These are phyloP conservation scores for Crypturellus undulatus DNA, from an alignment of 2,113 vertebrate genomes.

Conservation along the genomic window DNA sequence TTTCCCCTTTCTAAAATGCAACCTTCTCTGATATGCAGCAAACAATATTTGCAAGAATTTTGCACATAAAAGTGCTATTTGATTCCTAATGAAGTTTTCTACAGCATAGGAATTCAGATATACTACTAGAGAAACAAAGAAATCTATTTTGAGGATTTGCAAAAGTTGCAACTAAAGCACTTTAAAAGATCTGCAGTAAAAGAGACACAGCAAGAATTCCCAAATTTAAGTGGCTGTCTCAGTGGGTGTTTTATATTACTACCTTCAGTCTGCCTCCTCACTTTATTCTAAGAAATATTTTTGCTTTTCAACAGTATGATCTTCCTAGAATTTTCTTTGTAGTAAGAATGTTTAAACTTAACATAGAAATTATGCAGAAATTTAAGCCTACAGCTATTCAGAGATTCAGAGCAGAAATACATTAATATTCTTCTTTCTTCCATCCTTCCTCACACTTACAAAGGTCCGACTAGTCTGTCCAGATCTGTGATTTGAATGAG, in stretches of 20 bases:
- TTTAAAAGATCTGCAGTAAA: not conserved
- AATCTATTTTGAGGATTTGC: not conserved
- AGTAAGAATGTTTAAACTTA: not conserved
- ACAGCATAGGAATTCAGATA: not conserved
- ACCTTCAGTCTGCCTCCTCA: not conserved
- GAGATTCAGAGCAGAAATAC: not conserved
- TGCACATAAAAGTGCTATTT: not conserved
- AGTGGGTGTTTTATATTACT: not conserved
- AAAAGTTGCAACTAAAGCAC: not conserved
- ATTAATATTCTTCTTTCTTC: not conserved
- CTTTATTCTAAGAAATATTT: not conserved
- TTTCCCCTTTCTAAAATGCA: not conserved
- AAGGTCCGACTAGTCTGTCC: not conserved
- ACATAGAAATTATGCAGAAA: not conserved
- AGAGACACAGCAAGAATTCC: not conserved
- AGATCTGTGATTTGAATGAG: not conserved
- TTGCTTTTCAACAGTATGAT: not conserved
- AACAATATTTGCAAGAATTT: not conserved
- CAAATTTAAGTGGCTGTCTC: not conserved
- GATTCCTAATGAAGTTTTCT: not conserved
- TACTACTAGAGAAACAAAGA: not conserved
- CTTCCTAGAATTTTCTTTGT: not conserved
- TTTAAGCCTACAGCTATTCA: slow-evolving; percentile 4
- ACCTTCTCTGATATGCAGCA: not conserved
- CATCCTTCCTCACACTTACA: not conserved